Conservation (phyloP, 2,113 vertebrate species). For the Plecotus auritus region DNA sequence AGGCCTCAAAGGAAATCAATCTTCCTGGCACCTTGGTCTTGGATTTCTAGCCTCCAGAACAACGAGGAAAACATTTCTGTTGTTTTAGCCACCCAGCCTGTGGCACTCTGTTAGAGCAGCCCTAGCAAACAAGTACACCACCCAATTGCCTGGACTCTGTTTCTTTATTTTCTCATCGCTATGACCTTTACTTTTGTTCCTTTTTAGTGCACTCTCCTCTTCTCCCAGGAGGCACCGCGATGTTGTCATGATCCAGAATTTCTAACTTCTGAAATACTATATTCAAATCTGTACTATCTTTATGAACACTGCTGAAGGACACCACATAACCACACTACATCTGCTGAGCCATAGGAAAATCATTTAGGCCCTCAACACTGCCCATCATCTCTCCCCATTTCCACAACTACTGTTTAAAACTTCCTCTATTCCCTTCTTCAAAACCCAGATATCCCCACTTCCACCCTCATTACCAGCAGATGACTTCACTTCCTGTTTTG, state of each 20-base stretch:
- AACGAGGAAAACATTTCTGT: background rate
- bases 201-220: background rate
- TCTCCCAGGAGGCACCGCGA: background rate
- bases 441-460: background rate
- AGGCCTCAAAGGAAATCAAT: background rate
- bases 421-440: slow-evolving; percentile 40
- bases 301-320: background rate
- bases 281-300: background rate
- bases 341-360: background rate
- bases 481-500: slow-evolving; percentile 21
- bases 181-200: background rate
- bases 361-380: background rate
- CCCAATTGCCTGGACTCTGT: background rate
- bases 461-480: background rate
- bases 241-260: background rate
- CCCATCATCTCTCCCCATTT: background rate
- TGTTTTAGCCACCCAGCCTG: background rate
- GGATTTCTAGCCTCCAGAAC: background rate
- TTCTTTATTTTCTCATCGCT: background rate
- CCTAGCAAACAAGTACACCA: background rate
- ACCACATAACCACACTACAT: background rate
- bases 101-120: background rate
- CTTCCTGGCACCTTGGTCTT: background rate
- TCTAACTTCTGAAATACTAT: background rate
- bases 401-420: background rate